Evolutionary conservation across 2,113 vertebrate species (phyloP).

Genomic region (Platysternon megacephalum): DNA sequence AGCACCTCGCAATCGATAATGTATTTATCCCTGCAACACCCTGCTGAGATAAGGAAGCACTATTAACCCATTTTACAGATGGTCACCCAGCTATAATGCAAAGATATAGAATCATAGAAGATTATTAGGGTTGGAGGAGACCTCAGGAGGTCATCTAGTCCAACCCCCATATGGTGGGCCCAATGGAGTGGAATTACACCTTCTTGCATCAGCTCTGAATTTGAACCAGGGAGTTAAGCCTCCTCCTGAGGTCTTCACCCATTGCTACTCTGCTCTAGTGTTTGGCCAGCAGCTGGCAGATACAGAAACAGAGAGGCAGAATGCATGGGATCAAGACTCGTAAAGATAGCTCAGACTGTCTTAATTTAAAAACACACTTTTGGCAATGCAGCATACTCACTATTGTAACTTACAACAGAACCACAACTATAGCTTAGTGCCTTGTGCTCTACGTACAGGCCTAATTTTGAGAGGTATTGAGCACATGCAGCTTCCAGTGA

Average conservation of each 20-base stretch:
- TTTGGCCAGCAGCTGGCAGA: background rate
- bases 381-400: background rate
- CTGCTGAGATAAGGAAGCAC: accelerated
- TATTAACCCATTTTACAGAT: background rate
- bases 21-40: background rate
- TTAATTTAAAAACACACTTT: background rate
- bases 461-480: background rate
- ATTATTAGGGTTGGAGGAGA: too few relatives aligned
- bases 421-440: accelerated
- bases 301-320: background rate
- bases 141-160: too few relatives aligned
- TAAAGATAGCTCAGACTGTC: background rate
- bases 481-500: background rate
- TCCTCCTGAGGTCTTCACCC: background rate
- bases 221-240: background rate
- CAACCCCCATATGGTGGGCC: background rate
- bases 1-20: background rate
- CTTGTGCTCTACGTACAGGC: background rate
- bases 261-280: background rate
- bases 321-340: background rate
- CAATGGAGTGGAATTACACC: background rate
- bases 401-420: background rate
- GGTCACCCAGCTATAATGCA: background rate
- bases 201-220: background rate
- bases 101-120: background rate